These are phyloP conservation scores for Hydractinia echinata DNA, from an alignment of 30 jellyfish, hydroid and myxozoan genomes.

Conservation along the genomic window DNA sequence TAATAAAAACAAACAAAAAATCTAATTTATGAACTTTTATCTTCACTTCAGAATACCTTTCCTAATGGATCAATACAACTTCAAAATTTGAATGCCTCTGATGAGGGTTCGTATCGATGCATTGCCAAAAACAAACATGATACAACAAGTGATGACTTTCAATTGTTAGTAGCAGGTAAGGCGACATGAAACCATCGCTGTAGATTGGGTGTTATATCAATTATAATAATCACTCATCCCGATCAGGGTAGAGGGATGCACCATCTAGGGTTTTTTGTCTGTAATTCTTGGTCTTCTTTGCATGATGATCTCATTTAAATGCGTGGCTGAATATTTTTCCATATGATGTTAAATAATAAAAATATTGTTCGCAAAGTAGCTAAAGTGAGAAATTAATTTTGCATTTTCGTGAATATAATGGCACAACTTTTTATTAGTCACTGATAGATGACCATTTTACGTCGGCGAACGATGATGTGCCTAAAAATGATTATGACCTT, in stretches of 20 bases:
- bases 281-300: too few species aligned
- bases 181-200: not conserved
- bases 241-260: too few species aligned
- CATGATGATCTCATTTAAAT: too few species aligned
- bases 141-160: not conserved
- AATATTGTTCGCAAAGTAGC: too few species aligned
- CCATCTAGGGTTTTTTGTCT: too few species aligned
- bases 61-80: conserved; percentile 59
- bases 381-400: too few species aligned
- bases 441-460: too few species aligned
- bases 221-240: not conserved
- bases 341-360: too few species aligned
- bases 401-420: too few species aligned
- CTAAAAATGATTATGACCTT: not conserved
- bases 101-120: conserved; percentile 50
- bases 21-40: not conserved
- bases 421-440: too few species aligned
- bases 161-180: conserved; percentile 1
- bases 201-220: not conserved
- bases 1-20: too few species aligned
- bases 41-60: conserved; percentile 43
- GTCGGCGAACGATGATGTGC: not conserved
- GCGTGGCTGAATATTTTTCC: too few species aligned
- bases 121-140: conserved; percentile 62
- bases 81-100: conserved; percentile 40